Base-by-base conservation (phyloP, 2,888 invertebrate species). In the Cheilosia urbana region DNA sequence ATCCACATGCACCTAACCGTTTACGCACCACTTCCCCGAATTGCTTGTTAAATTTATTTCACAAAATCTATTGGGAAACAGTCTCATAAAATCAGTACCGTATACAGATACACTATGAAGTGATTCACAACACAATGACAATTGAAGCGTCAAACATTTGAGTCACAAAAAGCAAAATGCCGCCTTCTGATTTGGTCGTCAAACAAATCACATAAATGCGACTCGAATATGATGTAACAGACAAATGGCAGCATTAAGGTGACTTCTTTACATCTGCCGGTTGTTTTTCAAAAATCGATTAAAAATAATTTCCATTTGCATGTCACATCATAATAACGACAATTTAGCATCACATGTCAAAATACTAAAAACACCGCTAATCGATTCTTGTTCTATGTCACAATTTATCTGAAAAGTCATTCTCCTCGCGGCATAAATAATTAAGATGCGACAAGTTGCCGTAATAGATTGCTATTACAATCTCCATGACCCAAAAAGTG, bases 211-310 rank as follows among this genome's bases (percentile, higher is more conserved):
- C 55, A 49, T 42, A 63, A 77, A 55, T 57, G 47, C 49, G 55
- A 63, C 45, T 45, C 49, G 68, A 68, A 58, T 27, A 21, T 82
- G 77, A 78, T 73, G 78, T 49, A 83, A 68, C 47, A 17, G 34
- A 24, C 24, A 24, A 24, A 27, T 27, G 27, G 7, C 27, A 27
- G 7, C 34, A 30, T 13, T 30, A n/a, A 19, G 51, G 37, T 30
- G 51, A 49, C 27, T 42, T 60, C 71, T 45, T 71, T 65, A 47
- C 40, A 77, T 77, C 77, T 77, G 47, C 55, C 71, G 77, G 78
- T 30, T 4, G 24, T 49, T 55, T 55, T 47, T 30, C 21, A 40
- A 47, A 58, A 80, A 72, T 42, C 15, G 1, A 15, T 63, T 37
- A 17, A 15, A 55, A 17, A 19, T 17, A 40, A 49, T 53, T 34